Percentiles rank a stretch among this genome's conserved stretches.
Evolutionary conservation across 2,888 invertebrate genomes (phyloP).

Genomic region (Agrochola macilenta): DNA sequence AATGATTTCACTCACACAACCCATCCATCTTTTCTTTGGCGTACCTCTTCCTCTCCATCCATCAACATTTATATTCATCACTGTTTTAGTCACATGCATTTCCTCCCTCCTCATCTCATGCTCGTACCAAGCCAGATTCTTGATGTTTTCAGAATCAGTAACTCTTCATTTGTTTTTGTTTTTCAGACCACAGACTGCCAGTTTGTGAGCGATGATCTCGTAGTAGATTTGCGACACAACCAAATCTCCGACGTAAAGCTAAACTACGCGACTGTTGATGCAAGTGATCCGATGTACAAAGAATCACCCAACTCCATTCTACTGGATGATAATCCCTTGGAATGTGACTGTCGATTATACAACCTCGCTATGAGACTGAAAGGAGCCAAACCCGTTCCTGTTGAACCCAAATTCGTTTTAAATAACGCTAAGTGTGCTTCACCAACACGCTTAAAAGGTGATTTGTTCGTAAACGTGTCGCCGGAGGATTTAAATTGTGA

Average conservation of each 20-base stretch:
- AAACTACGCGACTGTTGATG: background rate
- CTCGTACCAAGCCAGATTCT: background rate
- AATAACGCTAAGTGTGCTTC: conserved; percentile 35
- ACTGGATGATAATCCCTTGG: conserved; percentile 72
- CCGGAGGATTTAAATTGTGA: conserved; percentile 29
- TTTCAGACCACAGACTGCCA: conserved; percentile 48
- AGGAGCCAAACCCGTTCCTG: rapidly evolving
- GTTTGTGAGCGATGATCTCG: conserved; percentile 28
- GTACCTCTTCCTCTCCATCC: background rate
- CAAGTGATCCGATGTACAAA: background rate
- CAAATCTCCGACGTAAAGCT: conserved; percentile 59
- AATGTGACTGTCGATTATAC: conserved; percentile 73
- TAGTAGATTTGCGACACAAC: conserved; percentile 69
- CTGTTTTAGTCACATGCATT: background rate
- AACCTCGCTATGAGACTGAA: conserved; percentile 40
- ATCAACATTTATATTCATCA: background rate
- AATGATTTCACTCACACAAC: background rate
- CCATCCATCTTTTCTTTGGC: background rate
- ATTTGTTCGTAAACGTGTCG: conserved; percentile 17
- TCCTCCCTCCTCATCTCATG: background rate
- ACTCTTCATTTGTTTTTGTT: background rate
- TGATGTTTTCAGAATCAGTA: background rate
- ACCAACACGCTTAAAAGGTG: conserved; percentile 27
- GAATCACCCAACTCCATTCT: conserved; percentile 51
- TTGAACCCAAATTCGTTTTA: conserved; percentile 30